These are phyloP conservation scores for Tetragnatha versicolor DNA, from an alignment of 1,140 invertebrate genomes.

Conservation along the genomic window DNA sequence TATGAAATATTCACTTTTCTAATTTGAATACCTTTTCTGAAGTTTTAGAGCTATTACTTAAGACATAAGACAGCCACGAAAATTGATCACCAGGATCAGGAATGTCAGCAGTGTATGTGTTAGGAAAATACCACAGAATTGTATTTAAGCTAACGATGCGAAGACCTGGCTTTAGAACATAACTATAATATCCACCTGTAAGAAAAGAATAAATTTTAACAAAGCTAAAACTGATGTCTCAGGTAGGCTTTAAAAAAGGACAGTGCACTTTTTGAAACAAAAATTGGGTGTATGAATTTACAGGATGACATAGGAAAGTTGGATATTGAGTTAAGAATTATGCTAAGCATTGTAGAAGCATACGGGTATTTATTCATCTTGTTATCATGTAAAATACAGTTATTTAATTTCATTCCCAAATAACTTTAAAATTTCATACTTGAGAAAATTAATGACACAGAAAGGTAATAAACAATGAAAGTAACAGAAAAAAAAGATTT, in stretches of 20 bases:
- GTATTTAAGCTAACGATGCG: constrained; percentile 46
- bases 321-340: not conserved
- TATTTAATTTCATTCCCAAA: too few species aligned
- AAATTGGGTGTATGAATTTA: not conserved
- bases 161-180: constrained; percentile 5
- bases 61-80: constrained; percentile 61
- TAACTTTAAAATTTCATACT: too few species aligned
- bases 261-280: not conserved
- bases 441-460: too few species aligned
- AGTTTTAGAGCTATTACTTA: constrained; percentile 56
- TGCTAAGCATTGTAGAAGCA: not conserved
- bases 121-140: constrained; percentile 46
- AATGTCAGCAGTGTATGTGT: constrained; percentile 7
- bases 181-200: constrained; percentile 42
- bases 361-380: not conserved
- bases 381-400: not conserved
- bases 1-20: too few species aligned
- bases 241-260: not conserved
- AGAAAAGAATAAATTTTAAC: constrained; percentile 9
- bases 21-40: constrained; percentile 51
- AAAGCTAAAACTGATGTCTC: not conserved
- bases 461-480: too few species aligned
- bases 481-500: too few species aligned
- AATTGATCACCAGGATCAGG: constrained; percentile 60
- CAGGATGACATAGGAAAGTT: not conserved